Base-by-base conservation (phyloP, 2,113 vertebrate species). In the Electrona antarctica region DNA sequence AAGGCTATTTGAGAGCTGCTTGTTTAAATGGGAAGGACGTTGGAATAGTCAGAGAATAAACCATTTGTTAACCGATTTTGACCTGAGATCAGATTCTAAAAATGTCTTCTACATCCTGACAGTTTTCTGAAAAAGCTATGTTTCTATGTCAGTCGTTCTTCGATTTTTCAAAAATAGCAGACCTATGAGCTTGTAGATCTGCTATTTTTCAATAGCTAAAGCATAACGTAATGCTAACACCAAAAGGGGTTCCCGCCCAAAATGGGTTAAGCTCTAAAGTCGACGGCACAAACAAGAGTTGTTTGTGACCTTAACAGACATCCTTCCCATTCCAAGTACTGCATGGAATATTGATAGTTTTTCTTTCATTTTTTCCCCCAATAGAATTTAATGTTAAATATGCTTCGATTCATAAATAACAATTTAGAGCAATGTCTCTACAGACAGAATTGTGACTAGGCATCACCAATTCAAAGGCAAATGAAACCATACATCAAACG, bases 391-490 rank as follows among this genome's bases (percentile, higher is more conserved):
- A 21, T 21, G n/a, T 14, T 54, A 54, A 54, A 10, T 1, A 13
- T 54, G 13, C 1, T 13, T 12, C 3, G 51, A 14, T n/a, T 54
- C 11, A 41, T 41, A 54, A 54, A 13, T 12, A n/a, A 13, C 51
- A 67, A 57, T 55, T 12, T 28, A 46, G 15, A 63, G 12, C 60
- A 71, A 46, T 66, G 28, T 63, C 52, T 65, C 29, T 14, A n/a
- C 1, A 7, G 64, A 3, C 3, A 41, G 33, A 66, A 55, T 7
- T 7, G 54, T 41, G 60, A n/a, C 58, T 55, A 63, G 61, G 61
- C 50, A 8, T 21, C 33, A n/a, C n/a, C 51, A 47, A 46, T 51
- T 75, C 64, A 73, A 74, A 48, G 69, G 67, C 46, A 76, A 71
- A 73, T 58, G n/a, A 45, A 11, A 55, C 66, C 47, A 6, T 2